Conservation (phyloP, 2,888 invertebrate genomes). For the Thecophora atra region DNA sequence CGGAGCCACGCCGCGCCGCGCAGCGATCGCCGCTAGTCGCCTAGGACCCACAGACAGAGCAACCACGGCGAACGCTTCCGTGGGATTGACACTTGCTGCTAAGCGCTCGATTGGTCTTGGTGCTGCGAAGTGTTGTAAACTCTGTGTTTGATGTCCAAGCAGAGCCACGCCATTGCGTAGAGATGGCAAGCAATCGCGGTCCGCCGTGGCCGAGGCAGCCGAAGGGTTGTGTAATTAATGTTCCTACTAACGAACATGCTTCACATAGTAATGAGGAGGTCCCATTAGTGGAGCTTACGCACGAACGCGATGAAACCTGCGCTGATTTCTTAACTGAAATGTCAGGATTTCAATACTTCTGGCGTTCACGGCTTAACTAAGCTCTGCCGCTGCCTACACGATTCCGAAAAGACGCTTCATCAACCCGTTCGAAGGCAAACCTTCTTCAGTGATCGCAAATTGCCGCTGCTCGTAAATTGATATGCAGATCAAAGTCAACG, state of each 20-base stretch:
- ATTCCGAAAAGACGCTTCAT: neutral
- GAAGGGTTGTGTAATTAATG: constrained; percentile 31
- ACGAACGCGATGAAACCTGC: too few relatives aligned
- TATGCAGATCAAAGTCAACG: constrained; percentile 60
- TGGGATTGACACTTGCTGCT: constrained; percentile 27
- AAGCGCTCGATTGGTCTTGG: neutral
- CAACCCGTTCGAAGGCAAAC: neutral
- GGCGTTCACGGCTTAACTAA: neutral
- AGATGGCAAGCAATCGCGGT: neutral
- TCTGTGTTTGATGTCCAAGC: neutral
- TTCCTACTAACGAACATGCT: constrained; percentile 23
- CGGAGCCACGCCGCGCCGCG: neutral
- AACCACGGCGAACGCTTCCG: constrained; percentile 6
- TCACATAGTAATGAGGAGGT: constrained; percentile 24
- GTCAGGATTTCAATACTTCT: neutral
- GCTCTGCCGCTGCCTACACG: neutral
- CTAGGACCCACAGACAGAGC: neutral
- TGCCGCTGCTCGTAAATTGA: constrained; percentile 52
- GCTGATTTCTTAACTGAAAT: neutral
- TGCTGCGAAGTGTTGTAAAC: constrained; percentile 2
- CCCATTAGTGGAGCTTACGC: neutral
- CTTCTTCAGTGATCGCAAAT: constrained; percentile 14
- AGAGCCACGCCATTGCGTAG: neutral
- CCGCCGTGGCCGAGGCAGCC: neutral
- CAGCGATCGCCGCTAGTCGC: constrained; percentile 13